Conservation (phyloP, 2,888 invertebrate species). For the Mimachlamys varia region DNA sequence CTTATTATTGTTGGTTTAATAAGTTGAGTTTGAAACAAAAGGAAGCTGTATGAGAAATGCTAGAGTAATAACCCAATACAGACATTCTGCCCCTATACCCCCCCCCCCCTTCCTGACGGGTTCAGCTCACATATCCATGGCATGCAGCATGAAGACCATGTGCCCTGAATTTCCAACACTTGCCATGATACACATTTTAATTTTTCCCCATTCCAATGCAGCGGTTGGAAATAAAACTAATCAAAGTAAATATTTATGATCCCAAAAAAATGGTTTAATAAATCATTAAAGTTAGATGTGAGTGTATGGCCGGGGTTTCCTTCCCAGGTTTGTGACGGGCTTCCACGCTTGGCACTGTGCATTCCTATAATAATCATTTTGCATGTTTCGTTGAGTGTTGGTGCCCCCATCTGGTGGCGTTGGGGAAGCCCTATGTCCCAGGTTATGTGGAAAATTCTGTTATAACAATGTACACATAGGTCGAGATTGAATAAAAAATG, state of each 20-base stretch:
- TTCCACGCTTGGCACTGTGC: background rate
- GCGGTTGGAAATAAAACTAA: slow-evolving; percentile 22
- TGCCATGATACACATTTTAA: slow-evolving; percentile 27
- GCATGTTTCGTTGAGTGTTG: background rate
- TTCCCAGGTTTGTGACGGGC: background rate
- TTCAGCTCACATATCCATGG: background rate
- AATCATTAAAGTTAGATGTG: slow-evolving; percentile 9
- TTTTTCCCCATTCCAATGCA: slow-evolving; percentile 4
- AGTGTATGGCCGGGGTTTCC: background rate
- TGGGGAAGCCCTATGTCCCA: background rate
- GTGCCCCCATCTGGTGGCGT: background rate
- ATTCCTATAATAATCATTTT: slow-evolving; percentile 28
- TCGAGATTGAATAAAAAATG: slow-evolving; percentile 7
- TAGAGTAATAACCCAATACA: background rate
- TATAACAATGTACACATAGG: background rate
- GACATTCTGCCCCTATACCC: background rate
- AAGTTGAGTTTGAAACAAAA: background rate
- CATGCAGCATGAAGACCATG: background rate
- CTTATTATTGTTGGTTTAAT: background rate
- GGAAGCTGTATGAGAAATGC: background rate
- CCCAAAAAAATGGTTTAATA: slow-evolving; percentile 28
- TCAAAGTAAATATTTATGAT: slow-evolving; percentile 22
- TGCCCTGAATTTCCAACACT: background rate
- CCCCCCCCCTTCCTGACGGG: background rate
- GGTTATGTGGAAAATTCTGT: background rate